Evolutionary conservation across 2,888 invertebrate genomes (phyloP).

Genomic region (Flexamia atlantica): DNA sequence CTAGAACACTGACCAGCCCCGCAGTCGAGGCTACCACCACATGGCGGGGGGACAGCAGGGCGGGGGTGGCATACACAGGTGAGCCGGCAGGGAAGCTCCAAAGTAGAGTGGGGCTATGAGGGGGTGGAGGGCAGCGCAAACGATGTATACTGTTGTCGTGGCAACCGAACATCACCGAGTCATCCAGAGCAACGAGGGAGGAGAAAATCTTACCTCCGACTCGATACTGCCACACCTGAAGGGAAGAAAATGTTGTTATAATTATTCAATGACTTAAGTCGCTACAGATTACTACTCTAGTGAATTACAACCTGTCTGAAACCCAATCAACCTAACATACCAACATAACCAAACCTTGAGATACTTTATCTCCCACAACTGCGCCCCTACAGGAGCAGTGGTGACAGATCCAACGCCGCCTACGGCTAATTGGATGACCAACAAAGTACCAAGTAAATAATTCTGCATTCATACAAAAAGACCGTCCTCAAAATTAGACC

Average conservation of each 20-base stretch:
- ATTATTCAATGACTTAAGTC: too few relatives aligned
- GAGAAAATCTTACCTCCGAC: slow-evolving; percentile 85
- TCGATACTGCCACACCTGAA: slow-evolving; percentile 80
- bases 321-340: too few relatives aligned
- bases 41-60: slow-evolving; percentile 73
- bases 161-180: slow-evolving; percentile 81
- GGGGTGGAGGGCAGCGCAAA: slow-evolving; percentile 74
- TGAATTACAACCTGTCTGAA: too few relatives aligned
- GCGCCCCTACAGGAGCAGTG: too few relatives aligned
- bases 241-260: neutral
- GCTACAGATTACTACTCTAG: too few relatives aligned
- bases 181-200: slow-evolving; percentile 77
- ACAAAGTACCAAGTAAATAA: too few relatives aligned
- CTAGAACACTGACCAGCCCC: slow-evolving; percentile 80
- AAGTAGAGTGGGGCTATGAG: slow-evolving; percentile 72
- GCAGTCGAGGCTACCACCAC: slow-evolving; percentile 79
- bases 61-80: slow-evolving; percentile 84
- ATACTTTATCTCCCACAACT: too few relatives aligned
- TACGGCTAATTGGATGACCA: too few relatives aligned
- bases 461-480: too few relatives aligned
- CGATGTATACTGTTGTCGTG: slow-evolving; percentile 85
- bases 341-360: too few relatives aligned
- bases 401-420: too few relatives aligned
- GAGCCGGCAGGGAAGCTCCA: slow-evolving; percentile 80
- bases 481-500: too few relatives aligned